Evolutionary conservation across 1,140 invertebrate species (phyloP).

Genomic region (Tetraneura akinire): DNA sequence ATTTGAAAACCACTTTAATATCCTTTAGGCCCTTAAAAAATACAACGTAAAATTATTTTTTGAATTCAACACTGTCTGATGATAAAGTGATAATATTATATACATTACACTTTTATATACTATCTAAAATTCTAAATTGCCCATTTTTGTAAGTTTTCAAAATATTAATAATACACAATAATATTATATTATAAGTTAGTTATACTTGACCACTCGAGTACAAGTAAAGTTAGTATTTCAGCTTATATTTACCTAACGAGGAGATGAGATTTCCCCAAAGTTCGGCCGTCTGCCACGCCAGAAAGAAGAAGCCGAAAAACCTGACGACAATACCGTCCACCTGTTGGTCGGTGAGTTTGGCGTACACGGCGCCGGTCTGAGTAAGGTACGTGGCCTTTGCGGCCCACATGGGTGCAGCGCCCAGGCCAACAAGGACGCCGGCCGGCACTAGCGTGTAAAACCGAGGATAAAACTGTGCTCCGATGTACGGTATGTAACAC

Average conservation of each 20-base stretch:
- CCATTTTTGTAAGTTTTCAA: too few relatives aligned
- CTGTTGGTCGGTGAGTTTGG: slow-evolving; percentile 81
- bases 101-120: too few relatives aligned
- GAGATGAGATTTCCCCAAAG: slow-evolving; percentile 95
- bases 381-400: slow-evolving; percentile 95
- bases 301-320: slow-evolving; percentile 98
- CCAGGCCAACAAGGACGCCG: slow-evolving; percentile 83
- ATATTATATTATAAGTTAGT: too few relatives aligned
- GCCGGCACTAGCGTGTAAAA: slow-evolving; percentile 92
- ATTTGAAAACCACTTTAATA: too few relatives aligned
- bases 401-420: slow-evolving; percentile 94
- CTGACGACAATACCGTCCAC: slow-evolving; percentile 87
- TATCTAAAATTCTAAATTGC: too few relatives aligned
- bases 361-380: slow-evolving; percentile 85
- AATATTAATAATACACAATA: too few relatives aligned
- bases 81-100: too few relatives aligned
- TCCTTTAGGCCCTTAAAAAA: too few relatives aligned
- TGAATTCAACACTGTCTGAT: too few relatives aligned
- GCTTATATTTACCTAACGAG: slow-evolving; percentile 78
- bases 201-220: too few relatives aligned
- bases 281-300: slow-evolving; percentile 93
- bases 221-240: too few relatives aligned
- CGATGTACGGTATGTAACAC: slow-evolving; percentile 92
- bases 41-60: too few relatives aligned
- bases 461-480: slow-evolving; percentile 85